Conservation (phyloP, 1,140 invertebrate genomes). For the Atta texana region DNA sequence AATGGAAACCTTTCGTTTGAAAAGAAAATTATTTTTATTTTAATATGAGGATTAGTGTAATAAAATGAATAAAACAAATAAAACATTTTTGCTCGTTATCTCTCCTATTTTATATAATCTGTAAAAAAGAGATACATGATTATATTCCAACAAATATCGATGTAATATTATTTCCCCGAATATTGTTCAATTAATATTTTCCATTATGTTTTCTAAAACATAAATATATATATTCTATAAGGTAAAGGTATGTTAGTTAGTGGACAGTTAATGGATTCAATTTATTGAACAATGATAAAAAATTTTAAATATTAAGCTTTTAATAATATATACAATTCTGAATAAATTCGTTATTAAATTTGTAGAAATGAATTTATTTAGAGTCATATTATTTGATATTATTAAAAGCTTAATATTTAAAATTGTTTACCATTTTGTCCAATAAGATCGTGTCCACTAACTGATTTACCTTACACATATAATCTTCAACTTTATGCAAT, state of each 20-base stretch:
- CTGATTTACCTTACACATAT: not conserved
- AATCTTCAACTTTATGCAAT: constrained; percentile 16
- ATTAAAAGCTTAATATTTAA: no score
- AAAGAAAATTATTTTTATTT: not conserved
- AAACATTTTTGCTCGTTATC: not conserved
- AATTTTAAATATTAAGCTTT: no score
- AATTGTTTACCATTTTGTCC: no score
- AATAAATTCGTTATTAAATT: no score
- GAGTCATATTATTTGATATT: no score
- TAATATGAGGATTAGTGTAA: not conserved
- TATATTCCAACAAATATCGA: constrained; percentile 18
- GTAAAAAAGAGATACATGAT: not conserved
- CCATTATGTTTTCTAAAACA: not conserved
- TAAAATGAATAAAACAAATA: not conserved
- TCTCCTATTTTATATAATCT: not conserved
- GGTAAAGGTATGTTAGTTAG: no score
- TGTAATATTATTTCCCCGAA: constrained; percentile 5
- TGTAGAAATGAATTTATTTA: no score
- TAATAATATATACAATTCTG: no score
- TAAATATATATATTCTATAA: not conserved
- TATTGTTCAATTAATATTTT: constrained; percentile 4
- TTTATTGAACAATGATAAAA: no score
- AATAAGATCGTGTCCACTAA: no score
- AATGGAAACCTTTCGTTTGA: not conserved
- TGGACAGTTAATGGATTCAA: no score